Percentiles rank a stretch among this genome's conserved stretches.
Conservation (phyloP, 1,140 invertebrate species). For the Brachionus sp. region DNA sequence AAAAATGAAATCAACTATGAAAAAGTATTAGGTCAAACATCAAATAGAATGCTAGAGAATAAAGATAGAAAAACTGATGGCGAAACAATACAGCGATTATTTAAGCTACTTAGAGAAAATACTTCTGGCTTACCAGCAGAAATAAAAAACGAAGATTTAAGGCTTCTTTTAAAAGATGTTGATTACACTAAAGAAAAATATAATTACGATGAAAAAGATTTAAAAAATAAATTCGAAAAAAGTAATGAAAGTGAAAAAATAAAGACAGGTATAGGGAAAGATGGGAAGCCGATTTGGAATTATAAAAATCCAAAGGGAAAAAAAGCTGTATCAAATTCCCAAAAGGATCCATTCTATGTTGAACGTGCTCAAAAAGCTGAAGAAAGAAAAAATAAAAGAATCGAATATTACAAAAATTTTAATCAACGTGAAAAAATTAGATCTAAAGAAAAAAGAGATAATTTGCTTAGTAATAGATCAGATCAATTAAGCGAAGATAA, state of each 20-base stretch:
- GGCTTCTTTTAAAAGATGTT: conserved; percentile 18
- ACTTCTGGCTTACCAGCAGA: conserved; percentile 44
- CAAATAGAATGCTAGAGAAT: not conserved
- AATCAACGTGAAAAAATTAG: not conserved
- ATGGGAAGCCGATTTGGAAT: conserved; percentile 54
- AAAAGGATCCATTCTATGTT: conserved; percentile 54
- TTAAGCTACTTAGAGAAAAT: not conserved
- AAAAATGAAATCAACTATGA: not conserved
- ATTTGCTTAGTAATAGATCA: not conserved
- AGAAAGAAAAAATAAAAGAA: conserved; percentile 46
- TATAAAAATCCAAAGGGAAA: conserved; percentile 51
- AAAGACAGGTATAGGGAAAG: conserved; percentile 49
- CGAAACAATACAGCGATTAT: not conserved
- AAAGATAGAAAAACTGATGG: not conserved
- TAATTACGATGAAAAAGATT: conserved; percentile 48
- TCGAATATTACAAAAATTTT: conserved; percentile 6
- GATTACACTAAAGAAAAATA: conserved; percentile 45
- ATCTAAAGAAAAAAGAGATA: not conserved
- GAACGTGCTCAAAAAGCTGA: conserved; percentile 50
- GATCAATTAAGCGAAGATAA: not conserved
- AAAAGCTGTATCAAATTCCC: conserved; percentile 52
- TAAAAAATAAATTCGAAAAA: conserved; percentile 23
- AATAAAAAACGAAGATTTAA: conserved; percentile 44
- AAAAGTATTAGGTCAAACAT: not conserved
- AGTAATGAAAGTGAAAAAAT: conserved; percentile 42